Evolutionary conservation across 2,888 invertebrate species (phyloP).

Genomic region (Tridacna gigas): DNA sequence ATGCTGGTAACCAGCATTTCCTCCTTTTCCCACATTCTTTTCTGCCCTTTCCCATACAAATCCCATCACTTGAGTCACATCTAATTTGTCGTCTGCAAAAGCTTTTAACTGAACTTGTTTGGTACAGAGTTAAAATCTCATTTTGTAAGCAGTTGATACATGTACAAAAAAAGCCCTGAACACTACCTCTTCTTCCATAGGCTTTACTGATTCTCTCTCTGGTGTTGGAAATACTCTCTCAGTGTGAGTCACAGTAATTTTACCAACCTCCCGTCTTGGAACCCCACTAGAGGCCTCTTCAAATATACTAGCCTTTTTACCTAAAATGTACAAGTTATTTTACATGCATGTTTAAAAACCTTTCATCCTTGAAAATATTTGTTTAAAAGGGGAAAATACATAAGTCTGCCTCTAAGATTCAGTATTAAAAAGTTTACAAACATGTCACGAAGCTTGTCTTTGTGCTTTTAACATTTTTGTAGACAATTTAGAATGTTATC

Average conservation of each 20-base stretch:
- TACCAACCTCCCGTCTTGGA: conserved; percentile 86
- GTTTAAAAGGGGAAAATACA: too few species aligned
- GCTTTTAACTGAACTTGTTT: too few species aligned
- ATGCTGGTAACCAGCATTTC: background rate
- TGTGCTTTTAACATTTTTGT: too few species aligned
- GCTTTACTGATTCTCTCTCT: conserved; percentile 86
- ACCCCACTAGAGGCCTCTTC: conserved; percentile 72
- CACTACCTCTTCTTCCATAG: conserved; percentile 88
- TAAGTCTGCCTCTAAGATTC: too few species aligned
- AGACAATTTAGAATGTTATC: too few species aligned
- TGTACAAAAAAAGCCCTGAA: too few species aligned
- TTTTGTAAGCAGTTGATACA: too few species aligned
- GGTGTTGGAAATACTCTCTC: conserved; percentile 93
- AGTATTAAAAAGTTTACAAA: too few species aligned
- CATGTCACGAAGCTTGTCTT: too few species aligned
- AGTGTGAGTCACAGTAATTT: conserved; percentile 90
- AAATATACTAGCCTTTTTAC: conserved; percentile 76
- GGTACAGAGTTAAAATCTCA: too few species aligned
- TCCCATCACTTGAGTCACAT: background rate
- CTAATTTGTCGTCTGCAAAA: too few species aligned
- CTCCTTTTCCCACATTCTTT: background rate
- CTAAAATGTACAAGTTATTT: conserved; percentile 32
- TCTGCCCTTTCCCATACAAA: background rate
- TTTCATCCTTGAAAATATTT: background rate
- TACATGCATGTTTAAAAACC: background rate